Conservation (phyloP, 2,888 invertebrate species). For the Pterostichus niger region DNA sequence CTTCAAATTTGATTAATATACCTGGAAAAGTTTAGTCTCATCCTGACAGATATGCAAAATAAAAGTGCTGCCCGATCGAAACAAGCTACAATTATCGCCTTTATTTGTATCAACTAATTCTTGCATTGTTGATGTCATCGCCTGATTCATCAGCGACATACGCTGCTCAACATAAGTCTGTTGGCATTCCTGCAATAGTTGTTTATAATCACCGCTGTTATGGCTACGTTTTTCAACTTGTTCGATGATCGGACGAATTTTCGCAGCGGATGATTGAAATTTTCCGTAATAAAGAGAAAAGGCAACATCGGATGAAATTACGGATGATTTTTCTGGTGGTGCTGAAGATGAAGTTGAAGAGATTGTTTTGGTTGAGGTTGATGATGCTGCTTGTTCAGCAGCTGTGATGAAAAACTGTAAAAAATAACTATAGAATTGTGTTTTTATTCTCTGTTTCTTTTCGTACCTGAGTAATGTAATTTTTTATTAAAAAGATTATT, state of each 20-base stretch:
- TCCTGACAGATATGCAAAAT: slow-evolving; percentile 96
- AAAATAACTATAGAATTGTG: slow-evolving; percentile 69
- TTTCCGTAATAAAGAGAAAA: slow-evolving; percentile 95
- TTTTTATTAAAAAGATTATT: slow-evolving; percentile 88
- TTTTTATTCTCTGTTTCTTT: background rate
- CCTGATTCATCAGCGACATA: slow-evolving; percentile 82
- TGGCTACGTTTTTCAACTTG: slow-evolving; percentile 89
- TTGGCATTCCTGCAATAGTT: slow-evolving; percentile 88
- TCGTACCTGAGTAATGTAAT: slow-evolving; percentile 85
- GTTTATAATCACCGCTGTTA: slow-evolving; percentile 86
- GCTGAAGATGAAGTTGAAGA: slow-evolving; percentile 75
- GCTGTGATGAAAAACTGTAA: slow-evolving; percentile 86
- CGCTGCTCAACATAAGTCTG: slow-evolving; percentile 90
- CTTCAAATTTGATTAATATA: too few species aligned
- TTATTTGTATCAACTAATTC: slow-evolving; percentile 83
- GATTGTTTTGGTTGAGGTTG: slow-evolving; percentile 72
- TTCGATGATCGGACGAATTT: slow-evolving; percentile 88
- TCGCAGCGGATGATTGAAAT: slow-evolving; percentile 94
- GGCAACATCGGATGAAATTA: slow-evolving; percentile 81
- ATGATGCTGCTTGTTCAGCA: slow-evolving; percentile 85
- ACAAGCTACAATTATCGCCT: slow-evolving; percentile 90
- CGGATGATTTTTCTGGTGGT: slow-evolving; percentile 69
- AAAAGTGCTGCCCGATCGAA: slow-evolving; percentile 93
- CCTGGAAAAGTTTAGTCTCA: slow-evolving; percentile 86
- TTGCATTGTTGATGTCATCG: slow-evolving; percentile 84